Conservation (phyloP, 2,888 invertebrate genomes). For the Heliconius charithonia region DNA sequence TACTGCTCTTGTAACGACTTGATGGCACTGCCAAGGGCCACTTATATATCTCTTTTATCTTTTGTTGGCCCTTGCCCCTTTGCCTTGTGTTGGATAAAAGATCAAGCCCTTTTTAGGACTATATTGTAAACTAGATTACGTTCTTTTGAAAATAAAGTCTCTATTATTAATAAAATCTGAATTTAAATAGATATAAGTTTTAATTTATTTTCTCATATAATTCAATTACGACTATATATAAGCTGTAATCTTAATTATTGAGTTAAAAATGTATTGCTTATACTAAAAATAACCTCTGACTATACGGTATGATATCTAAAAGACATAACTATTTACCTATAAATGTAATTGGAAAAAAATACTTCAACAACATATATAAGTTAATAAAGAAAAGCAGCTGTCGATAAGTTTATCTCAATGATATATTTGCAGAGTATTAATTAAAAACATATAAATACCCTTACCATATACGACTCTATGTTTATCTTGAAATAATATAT, state of each 20-base stretch:
- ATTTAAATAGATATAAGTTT: neutral
- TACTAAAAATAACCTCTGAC: neutral
- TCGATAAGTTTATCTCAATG: constrained; percentile 7
- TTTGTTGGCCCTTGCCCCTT: constrained; percentile 76
- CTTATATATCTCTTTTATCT: constrained; percentile 84
- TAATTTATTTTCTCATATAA: neutral
- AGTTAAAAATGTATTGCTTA: neutral
- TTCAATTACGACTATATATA: neutral
- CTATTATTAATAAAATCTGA: neutral
- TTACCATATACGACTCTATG: constrained; percentile 30
- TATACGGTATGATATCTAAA: constrained; percentile 2
- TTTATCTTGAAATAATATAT: constrained; percentile 31
- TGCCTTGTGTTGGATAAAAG: constrained; percentile 70
- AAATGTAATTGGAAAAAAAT: neutral
- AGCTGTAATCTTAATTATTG: neutral
- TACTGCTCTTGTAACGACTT: constrained; percentile 83
- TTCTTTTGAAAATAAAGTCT: constrained; percentile 36
- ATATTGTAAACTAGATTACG: constrained; percentile 55
- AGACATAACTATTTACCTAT: neutral
- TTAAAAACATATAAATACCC: neutral
- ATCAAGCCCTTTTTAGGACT: constrained; percentile 67
- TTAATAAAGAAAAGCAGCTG: neutral
- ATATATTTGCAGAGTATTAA: neutral
- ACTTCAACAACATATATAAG: neutral
- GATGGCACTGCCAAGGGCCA: constrained; percentile 82